Base-by-base conservation (phyloP, 2,797 vertebrate species). In the Sebastiscus tertius region DNA sequence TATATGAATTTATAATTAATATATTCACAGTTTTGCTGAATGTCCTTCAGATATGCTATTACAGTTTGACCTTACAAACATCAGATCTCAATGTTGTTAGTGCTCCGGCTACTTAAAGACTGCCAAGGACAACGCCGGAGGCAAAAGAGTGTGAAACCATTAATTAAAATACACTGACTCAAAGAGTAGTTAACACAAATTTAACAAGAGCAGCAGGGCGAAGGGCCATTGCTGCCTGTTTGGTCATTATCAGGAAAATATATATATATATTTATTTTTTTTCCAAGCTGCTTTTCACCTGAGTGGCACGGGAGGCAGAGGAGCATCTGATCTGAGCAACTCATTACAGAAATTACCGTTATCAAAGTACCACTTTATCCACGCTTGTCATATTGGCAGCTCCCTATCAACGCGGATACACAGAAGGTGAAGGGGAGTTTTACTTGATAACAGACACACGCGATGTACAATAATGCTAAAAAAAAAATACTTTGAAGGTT, bases 111-210 rank as follows among this genome's bases (percentile, higher is more conserved):
- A 55, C 5, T 80, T 81, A 8, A 66, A 68, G 49, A 62, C 58
- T 36, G 62, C 76, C 36, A 67, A 89, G 65, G 87, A 76, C 52
- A 72, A 56, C 18, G 76, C 78, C 75, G 55, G 72, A 77, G 73
- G 81, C 64, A 77, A 70, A 75, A 36, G n/a, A 54, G 59, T 77
- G 71, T 46, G 67, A 84, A 88, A 72, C 56, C 72, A 33, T 85
- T 85, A 73, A 80, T 88, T 92, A 87, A 88, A 89, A 88, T 52
- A 52, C 78, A 55, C 79, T 54, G 60, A 84, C 83, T 87, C 78
- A 88, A 85, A 64, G 61, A 81, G 75, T 77, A 36, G 62, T 88
- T 88, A 86, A 82, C 63, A 82, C 69, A 81, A 65, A 54, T 89
- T 87, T 89, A 89, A 83, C 71, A 64, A 88, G 79, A 84, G 75